A percentile compares a stretch with the other conserved stretches of the same genome.
Conservation (phyloP, 2,797 vertebrate species). For the Pipistrellus nathusii region DNA sequence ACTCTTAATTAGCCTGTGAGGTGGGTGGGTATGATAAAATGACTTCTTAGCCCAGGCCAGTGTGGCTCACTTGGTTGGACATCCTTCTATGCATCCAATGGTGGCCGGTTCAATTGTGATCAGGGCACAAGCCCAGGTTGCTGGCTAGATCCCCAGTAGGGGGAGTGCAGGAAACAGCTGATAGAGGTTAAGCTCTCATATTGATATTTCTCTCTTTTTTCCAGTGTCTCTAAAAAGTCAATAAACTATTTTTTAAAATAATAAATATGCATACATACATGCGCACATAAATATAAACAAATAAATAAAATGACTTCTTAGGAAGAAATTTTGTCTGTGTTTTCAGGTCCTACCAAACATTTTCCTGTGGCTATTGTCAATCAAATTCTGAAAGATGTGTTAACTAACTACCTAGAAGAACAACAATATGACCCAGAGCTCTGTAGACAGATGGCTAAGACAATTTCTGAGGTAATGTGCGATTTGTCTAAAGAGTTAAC, state of each 20-base stretch:
- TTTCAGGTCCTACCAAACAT: conserved; percentile 88
- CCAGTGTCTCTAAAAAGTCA: not conserved
- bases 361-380: conserved; percentile 90
- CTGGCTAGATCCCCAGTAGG: not conserved
- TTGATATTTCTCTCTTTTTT: not conserved
- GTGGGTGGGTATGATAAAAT: not conserved
- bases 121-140: not conserved
- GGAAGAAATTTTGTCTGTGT: conserved; percentile 47
- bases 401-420: conserved; percentile 90
- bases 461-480: conserved; percentile 91
- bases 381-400: conserved; percentile 92
- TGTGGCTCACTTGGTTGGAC: not conserved
- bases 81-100: not conserved
- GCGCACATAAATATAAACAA: not conserved
- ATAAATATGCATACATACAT: not conserved
- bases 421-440: conserved; percentile 92
- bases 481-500: not conserved
- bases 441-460: conserved; percentile 93
- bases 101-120: not conserved
- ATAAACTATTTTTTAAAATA: not conserved
- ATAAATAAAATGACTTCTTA: conserved; percentile 46
- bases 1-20: not conserved
- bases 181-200: not conserved
- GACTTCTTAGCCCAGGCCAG: not conserved
- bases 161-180: not conserved